Evolutionary conservation across 2,888 invertebrate species (phyloP).

Genomic region (Lysandra coridon): DNA sequence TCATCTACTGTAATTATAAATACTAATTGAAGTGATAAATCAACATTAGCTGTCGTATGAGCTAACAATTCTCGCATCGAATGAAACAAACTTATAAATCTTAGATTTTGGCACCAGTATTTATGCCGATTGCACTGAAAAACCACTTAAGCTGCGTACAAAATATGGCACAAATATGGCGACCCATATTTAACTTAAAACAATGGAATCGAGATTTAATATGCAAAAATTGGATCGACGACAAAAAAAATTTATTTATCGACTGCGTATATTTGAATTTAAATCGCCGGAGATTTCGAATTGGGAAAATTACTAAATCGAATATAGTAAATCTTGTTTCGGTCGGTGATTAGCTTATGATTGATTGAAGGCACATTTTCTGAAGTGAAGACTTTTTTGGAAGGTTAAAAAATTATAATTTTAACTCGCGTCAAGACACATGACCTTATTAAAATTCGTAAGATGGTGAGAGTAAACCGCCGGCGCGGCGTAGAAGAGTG

Average conservation of each 20-base stretch:
- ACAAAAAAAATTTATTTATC: conserved; percentile 8
- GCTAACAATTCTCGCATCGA: background rate
- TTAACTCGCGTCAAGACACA: no score
- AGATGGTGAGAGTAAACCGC: no score
- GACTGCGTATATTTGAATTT: background rate
- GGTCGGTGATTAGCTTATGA: background rate
- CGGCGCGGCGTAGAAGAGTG: no score
- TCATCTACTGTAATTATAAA: background rate
- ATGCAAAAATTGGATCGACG: conserved; percentile 23
- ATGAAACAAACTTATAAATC: background rate
- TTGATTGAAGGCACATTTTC: no score
- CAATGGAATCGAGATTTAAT: conserved; percentile 9
- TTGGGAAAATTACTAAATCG: background rate
- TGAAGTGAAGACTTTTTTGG: no score
- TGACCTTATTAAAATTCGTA: no score
- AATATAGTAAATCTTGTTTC: background rate
- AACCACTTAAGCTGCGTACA: conserved; percentile 14
- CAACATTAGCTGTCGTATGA: background rate
- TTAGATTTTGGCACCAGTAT: conserved; percentile 5
- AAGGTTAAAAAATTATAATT: no score
- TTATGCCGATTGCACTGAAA: background rate
- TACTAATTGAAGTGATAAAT: no score
- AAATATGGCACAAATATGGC: conserved; percentile 14
- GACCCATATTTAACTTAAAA: conserved; percentile 16
- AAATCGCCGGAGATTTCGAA: background rate